Percentiles rank a stretch among this genome's conserved stretches.
Conservation (phyloP, 2,113 vertebrate species). For the Gnathonemus echidnorhynchus region DNA sequence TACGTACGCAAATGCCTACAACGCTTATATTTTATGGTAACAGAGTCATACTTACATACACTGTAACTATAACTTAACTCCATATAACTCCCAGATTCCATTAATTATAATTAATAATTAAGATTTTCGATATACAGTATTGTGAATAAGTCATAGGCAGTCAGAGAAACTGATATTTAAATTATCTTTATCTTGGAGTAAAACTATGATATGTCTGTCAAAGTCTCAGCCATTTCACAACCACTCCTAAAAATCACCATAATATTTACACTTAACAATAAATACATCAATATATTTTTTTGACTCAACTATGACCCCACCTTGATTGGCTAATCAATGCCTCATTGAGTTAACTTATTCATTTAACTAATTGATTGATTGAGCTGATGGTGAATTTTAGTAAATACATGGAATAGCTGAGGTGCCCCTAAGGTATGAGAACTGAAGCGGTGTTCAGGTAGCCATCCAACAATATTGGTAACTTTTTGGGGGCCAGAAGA, state of each 20-base stretch:
- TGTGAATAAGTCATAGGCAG: background rate
- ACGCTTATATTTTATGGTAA: background rate
- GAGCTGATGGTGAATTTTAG: background rate
- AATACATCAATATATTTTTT: background rate
- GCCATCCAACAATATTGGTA: background rate
- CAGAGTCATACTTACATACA: background rate
- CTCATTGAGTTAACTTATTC: background rate
- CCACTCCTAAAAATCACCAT: background rate
- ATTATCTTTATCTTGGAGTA: background rate
- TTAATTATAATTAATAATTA: background rate
- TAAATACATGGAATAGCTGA: background rate
- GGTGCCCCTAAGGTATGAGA: background rate
- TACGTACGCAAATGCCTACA: background rate
- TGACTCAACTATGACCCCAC: background rate
- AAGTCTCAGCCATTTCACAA: background rate
- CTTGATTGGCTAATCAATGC: background rate
- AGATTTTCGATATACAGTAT: background rate
- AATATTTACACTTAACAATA: background rate
- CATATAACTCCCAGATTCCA: background rate
- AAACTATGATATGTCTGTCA: background rate
- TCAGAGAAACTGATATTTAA: background rate
- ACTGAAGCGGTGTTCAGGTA: background rate
- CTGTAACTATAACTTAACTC: background rate
- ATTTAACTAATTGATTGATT: background rate
- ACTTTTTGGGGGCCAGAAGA: background rate